phyloP scores from a whole-genome alignment of 2,113 vertebrate genomes.

The Anas platyrhynchos region DNA sequence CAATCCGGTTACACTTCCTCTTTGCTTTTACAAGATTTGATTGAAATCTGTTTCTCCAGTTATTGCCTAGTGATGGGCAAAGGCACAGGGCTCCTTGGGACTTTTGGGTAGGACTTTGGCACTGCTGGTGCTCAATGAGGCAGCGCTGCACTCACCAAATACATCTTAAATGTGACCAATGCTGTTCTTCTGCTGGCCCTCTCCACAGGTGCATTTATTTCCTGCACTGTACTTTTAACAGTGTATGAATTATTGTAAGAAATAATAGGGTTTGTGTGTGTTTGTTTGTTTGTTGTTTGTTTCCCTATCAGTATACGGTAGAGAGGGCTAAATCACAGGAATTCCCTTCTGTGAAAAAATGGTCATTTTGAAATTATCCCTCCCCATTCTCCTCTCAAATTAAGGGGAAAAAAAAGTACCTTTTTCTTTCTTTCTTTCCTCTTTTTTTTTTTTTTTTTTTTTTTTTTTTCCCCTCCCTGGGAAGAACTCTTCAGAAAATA shows the following conservation, averaged over 20 bases:
- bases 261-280: background rate
- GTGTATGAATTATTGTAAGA: background rate
- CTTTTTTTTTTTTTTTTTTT: background rate
- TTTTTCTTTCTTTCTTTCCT: background rate
- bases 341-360: background rate
- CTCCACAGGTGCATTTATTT: background rate
- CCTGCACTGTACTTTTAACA: background rate
- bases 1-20: constrained; percentile 55
- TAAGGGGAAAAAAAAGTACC: background rate
- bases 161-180: background rate
- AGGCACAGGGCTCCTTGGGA: background rate
- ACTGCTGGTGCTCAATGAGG: background rate
- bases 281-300: background rate
- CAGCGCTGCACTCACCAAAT: background rate
- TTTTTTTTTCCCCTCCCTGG: too few species aligned
- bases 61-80: constrained; percentile 19
- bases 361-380: background rate
- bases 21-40: constrained; percentile 57
- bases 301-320: background rate
- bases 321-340: background rate
- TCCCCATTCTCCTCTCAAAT: background rate
- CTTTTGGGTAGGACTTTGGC: background rate
- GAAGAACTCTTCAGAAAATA: background rate
- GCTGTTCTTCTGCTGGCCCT: background rate
- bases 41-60: constrained; percentile 34